phyloP scores from a whole-genome alignment of 2,888 invertebrate genomes.

The Coenonympha arcania region DNA sequence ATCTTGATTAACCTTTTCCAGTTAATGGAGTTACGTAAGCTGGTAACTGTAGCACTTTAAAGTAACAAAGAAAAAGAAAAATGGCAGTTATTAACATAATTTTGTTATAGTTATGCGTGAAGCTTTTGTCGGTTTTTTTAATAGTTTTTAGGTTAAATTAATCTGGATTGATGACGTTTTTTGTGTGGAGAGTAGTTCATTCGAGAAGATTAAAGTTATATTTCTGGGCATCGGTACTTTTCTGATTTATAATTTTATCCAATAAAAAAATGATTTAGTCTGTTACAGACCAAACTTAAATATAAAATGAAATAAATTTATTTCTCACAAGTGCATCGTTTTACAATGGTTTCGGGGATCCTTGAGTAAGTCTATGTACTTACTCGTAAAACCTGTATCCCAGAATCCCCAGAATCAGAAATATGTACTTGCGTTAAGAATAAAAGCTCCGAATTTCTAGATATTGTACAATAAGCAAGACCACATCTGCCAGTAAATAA shows the following conservation, averaged over 20 bases:
- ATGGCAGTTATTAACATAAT: slow-evolving; percentile 19
- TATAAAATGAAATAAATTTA: too few species aligned
- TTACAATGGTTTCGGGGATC: too few species aligned
- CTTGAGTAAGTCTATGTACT: too few species aligned
- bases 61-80: slow-evolving; percentile 14
- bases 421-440: too few species aligned
- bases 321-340: too few species aligned
- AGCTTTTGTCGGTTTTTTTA: slow-evolving; percentile 10
- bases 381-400: too few species aligned
- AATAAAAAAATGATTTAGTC: too few species aligned
- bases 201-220: not conserved
- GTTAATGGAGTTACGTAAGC: slow-evolving; percentile 17
- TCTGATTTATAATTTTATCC: too few species aligned
- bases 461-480: too few species aligned
- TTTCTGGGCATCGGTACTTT: not conserved
- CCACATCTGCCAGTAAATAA: not conserved
- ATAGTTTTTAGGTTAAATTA: not conserved
- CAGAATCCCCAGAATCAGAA: too few species aligned
- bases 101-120: slow-evolving; percentile 14
- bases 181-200: not conserved
- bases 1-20: slow-evolving; percentile 29
- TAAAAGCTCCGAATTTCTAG: too few species aligned
- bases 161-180: not conserved
- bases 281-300: too few species aligned
- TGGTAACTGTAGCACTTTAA: slow-evolving; percentile 15